Evolutionary conservation across 2,888 invertebrate species (phyloP).

Genomic region (Allolobophora icterica): DNA sequence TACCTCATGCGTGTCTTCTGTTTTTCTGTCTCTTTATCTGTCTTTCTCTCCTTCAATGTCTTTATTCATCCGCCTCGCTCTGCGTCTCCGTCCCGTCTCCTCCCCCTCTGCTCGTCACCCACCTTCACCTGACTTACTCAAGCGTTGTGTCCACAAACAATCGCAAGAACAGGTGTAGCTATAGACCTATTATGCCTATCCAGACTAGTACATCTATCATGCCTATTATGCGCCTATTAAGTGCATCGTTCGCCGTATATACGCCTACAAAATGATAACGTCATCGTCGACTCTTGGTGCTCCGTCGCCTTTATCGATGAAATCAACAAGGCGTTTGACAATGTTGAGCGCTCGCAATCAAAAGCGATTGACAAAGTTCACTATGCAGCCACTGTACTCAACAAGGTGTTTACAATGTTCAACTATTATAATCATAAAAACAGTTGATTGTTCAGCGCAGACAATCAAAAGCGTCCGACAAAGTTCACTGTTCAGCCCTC

Average conservation of each 20-base stretch:
- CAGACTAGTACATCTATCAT: conserved; percentile 11
- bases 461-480: not conserved
- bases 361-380: not conserved
- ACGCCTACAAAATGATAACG: not conserved
- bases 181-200: conserved; percentile 3
- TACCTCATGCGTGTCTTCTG: too few relatives aligned
- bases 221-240: conserved; percentile 17
- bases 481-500: not conserved
- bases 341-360: not conserved
- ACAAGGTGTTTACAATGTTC: too few relatives aligned
- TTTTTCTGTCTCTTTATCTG: not conserved
- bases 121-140: conserved; percentile 17
- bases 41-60: not conserved
- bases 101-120: not conserved
- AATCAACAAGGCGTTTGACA: conserved; percentile 17
- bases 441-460: too few relatives aligned
- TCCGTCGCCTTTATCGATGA: not conserved
- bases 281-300: not conserved
- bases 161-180: not conserved
- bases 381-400: not conserved
- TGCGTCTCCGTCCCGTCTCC: not conserved
- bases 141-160: not conserved
- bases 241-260: not conserved
- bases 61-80: too few relatives aligned
- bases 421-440: too few relatives aligned